Evolutionary conservation across 2,888 invertebrate species (phyloP).

Genomic region (Tolmerus cingulatus): DNA sequence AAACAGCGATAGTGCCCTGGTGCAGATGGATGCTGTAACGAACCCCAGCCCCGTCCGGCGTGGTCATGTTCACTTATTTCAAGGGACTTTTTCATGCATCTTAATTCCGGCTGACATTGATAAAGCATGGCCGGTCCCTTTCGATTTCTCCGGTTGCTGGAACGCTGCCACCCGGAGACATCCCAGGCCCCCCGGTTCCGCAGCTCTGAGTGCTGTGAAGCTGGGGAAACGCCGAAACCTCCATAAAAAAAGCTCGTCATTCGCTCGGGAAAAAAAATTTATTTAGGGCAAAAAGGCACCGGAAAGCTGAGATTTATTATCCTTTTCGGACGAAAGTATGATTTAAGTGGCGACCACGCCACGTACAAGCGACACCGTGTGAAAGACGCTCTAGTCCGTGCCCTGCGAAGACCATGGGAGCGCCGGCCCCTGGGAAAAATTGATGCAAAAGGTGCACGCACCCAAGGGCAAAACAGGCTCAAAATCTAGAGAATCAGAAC

Average conservation of each 20-base stretch:
- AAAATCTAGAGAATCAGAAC: too few relatives aligned
- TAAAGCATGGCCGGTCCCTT: not conserved
- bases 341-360: not conserved
- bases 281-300: slow-evolving; percentile 31
- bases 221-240: not conserved
- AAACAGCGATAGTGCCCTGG: not conserved
- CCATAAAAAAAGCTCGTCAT: not conserved
- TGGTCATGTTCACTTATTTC: slow-evolving; percentile 33
- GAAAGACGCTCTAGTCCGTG: not conserved
- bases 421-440: not conserved
- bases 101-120: slow-evolving; percentile 36
- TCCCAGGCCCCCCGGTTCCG: not conserved
- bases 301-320: slow-evolving; percentile 33
- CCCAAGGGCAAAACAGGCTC: not conserved
- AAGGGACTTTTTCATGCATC: slow-evolving; percentile 34
- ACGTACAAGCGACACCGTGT: not conserved
- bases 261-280: not conserved
- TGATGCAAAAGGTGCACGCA: not conserved
- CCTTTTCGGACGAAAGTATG: slow-evolving; percentile 24
- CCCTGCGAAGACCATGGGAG: not conserved
- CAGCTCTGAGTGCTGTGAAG: not conserved
- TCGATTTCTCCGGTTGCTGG: not conserved
- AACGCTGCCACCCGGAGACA: not conserved
- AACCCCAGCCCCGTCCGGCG: not conserved
- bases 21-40: not conserved